Conservation (phyloP, 2,113 vertebrate genomes). For the Genyomyrus donnyi region DNA sequence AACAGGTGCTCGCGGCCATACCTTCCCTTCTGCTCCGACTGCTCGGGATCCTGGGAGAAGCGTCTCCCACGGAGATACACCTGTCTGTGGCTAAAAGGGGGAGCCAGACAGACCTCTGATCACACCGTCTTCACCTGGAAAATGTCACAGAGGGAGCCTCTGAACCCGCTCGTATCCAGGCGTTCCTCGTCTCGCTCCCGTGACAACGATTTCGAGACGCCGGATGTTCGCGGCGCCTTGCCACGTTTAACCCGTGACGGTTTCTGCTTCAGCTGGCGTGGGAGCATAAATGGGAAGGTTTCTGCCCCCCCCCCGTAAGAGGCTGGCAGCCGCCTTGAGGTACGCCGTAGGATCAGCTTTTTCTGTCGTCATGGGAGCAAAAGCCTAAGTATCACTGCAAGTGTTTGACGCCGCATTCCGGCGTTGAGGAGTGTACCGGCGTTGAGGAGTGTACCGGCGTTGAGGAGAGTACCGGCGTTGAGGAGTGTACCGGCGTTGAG, state of each 20-base stretch:
- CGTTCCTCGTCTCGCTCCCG: neutral
- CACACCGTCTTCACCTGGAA: neutral
- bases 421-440: neutral
- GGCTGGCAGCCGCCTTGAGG: neutral
- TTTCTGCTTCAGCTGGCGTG: neutral
- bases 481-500: too few species aligned
- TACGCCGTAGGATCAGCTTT: neutral
- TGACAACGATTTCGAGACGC: too few species aligned
- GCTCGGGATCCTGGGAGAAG: neutral
- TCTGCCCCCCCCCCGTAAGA: neutral
- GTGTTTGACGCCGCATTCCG: neutral
- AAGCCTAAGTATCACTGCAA: neutral
- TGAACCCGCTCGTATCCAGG: neutral
- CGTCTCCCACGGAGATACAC: conserved; percentile 9
- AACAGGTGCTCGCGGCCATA: neutral
- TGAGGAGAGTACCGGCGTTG: too few species aligned
- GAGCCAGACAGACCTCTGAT: neutral
- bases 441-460: neutral
- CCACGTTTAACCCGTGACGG: neutral
- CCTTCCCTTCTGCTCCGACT: neutral
- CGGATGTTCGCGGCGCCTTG: neutral
- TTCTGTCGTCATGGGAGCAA: neutral
- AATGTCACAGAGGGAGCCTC: neutral
- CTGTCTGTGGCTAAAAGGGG: conserved; percentile 1
- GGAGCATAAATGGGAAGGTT: neutral